Evolutionary conservation across 1,140 invertebrate species (phyloP).

Genomic region (Batillaria attramentaria): DNA sequence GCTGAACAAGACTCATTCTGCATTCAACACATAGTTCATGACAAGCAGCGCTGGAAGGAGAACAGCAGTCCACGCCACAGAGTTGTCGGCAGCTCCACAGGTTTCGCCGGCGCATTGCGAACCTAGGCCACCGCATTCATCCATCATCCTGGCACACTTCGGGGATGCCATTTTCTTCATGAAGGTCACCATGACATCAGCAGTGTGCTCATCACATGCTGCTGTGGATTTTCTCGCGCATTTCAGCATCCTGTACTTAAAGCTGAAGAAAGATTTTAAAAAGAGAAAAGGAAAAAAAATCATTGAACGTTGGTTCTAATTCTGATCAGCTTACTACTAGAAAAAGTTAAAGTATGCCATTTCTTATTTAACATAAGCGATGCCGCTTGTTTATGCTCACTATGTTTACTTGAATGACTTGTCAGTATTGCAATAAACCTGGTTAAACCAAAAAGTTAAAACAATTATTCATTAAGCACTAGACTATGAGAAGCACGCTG

Average conservation of each 20-base stretch:
- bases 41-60: neutral
- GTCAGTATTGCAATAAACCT: neutral
- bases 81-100: neutral
- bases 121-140: neutral
- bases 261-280: neutral
- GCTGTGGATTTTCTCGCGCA: neutral
- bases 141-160: neutral
- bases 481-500: no score
- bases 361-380: neutral
- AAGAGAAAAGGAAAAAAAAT: neutral
- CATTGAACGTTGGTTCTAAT: neutral
- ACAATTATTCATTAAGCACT: no score
- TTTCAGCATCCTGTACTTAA: neutral
- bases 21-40: neutral
- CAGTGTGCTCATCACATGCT: neutral
- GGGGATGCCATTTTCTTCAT: neutral
- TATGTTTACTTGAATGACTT: neutral
- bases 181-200: constrained; percentile 1
- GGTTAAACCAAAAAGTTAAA: neutral
- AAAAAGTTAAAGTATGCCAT: neutral
- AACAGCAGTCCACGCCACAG: neutral
- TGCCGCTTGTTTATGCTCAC: neutral
- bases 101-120: neutral
- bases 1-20: neutral
- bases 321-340: neutral